phyloP scores from a whole-genome alignment of 2,888 invertebrate species.

The Campoplex nolae region DNA sequence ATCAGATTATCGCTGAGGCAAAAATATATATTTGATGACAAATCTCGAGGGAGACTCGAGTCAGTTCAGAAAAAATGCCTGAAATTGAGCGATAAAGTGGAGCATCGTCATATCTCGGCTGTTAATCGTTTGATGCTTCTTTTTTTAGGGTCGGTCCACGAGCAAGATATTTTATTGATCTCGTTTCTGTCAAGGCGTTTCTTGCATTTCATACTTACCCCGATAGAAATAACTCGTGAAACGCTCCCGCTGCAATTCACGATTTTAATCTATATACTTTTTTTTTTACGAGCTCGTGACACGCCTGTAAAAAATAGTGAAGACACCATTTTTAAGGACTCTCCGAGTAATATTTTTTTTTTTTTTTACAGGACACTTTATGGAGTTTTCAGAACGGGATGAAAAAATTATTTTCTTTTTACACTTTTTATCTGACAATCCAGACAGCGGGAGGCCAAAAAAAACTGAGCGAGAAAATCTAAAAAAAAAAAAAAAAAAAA shows the following conservation, averaged over 20 bases:
- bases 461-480: neutral
- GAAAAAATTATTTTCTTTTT: neutral
- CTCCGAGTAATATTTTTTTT: neutral
- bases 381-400: neutral
- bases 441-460: neutral
- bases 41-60: neutral
- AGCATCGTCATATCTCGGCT: neutral
- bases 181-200: conserved; percentile 9
- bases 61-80: neutral
- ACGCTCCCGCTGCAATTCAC: neutral
- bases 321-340: conserved; percentile 1
- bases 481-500: neutral
- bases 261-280: neutral
- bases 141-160: conserved; percentile 14
- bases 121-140: neutral
- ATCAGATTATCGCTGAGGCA: neutral
- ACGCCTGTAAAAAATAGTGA: neutral
- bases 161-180: conserved; percentile 17
- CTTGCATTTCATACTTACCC: neutral
- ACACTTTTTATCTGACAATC: neutral
- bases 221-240: neutral
- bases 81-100: conserved; percentile 20
- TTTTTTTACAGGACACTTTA: neutral
- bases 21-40: neutral
- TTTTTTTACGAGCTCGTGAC: neutral